A percentile compares a stretch with the other conserved stretches of the same genome.
Conservation (phyloP, 2,113 vertebrate species). For the Tyrannus savana region DNA sequence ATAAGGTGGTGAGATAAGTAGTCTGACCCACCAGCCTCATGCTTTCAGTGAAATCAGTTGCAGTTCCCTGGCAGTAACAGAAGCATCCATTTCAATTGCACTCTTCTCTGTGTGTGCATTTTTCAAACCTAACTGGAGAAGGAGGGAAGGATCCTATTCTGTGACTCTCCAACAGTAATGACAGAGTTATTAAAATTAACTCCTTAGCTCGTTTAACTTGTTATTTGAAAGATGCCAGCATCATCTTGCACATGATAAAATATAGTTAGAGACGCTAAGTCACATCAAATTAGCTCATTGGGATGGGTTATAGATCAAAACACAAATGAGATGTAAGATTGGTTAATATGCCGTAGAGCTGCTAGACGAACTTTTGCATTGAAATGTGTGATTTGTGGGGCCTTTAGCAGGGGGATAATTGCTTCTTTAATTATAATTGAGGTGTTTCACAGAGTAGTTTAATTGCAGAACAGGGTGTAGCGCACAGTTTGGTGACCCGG, state of each 20-base stretch:
- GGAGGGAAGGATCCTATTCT: background rate
- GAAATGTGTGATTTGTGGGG: conserved; percentile 62
- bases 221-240: conserved; percentile 23
- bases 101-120: background rate
- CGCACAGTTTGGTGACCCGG: conserved; percentile 55
- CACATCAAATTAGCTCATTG: conserved; percentile 54
- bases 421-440: conserved; percentile 71
- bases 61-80: background rate
- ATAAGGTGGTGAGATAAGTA: background rate
- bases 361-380: conserved; percentile 58
- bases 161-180: background rate
- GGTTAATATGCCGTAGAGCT: conserved; percentile 54
- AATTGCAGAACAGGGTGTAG: conserved; percentile 61
- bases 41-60: background rate
- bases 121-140: background rate
- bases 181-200: conserved; percentile 54
- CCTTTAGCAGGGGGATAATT: conserved; percentile 71
- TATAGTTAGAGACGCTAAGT: background rate
- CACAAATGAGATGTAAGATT: conserved; percentile 56
- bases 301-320: conserved; percentile 53
- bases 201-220: conserved; percentile 55
- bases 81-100: background rate
- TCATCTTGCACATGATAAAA: conserved; percentile 1
- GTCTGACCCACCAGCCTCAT: rapidly evolving
- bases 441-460: conserved; percentile 62